Conservation (phyloP, 2,888 invertebrate genomes). For the Conus canariensis region DNA sequence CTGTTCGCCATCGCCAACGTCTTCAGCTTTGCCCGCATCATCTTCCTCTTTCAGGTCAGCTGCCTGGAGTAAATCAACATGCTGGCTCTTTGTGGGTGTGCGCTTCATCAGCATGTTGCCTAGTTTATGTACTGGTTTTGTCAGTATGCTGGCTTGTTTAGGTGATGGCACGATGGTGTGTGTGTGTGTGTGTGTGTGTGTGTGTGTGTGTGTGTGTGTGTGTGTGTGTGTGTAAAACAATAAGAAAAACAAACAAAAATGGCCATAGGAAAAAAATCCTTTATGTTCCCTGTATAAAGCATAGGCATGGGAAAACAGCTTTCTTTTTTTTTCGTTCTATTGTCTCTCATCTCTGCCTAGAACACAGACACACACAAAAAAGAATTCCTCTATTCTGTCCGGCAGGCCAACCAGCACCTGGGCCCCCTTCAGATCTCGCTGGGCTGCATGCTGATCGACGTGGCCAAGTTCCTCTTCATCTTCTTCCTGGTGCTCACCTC, state of each 20-base stretch:
- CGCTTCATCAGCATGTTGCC: not conserved
- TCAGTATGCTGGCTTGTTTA: not conserved
- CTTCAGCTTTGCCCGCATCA: constrained; percentile 82
- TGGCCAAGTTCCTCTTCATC: constrained; percentile 81
- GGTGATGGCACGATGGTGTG: not conserved
- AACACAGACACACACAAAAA: too few species aligned
- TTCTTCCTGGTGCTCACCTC: constrained; percentile 80
- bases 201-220: constrained; percentile 17
- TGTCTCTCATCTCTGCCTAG: too few species aligned
- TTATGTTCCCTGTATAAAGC: too few species aligned
- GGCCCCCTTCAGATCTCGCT: constrained; percentile 81
- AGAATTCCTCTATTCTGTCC: too few species aligned
- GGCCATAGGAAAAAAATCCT: too few species aligned
- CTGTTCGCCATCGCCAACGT: constrained; percentile 82
- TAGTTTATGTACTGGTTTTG: not conserved
- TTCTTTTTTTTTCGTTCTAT: too few species aligned
- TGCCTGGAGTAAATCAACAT: constrained; percentile 55
- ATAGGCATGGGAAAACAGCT: too few species aligned
- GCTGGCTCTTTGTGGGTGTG: not conserved
- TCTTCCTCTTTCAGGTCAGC: constrained; percentile 80
- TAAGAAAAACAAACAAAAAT: too few species aligned
- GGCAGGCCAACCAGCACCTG: constrained; percentile 80
- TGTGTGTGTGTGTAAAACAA: not conserved
- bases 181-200: not conserved
- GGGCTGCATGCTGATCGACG: constrained; percentile 82